Conservation (phyloP, 2,113 vertebrate genomes). For the Ciconia stormi region DNA sequence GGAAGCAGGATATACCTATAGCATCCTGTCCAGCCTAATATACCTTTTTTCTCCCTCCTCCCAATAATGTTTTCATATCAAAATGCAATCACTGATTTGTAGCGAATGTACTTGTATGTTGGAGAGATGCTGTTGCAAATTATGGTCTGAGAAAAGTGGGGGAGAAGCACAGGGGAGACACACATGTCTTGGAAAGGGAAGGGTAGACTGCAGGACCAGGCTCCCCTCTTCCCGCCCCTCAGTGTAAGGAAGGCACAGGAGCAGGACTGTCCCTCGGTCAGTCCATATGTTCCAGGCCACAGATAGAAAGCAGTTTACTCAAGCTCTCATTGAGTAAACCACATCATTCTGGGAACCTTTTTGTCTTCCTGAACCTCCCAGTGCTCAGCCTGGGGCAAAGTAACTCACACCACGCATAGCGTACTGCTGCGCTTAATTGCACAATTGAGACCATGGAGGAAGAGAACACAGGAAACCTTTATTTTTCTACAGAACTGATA, state of each 20-base stretch:
- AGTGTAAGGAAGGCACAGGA: background rate
- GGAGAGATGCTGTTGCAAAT: background rate
- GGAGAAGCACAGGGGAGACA: background rate
- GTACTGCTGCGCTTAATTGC: background rate
- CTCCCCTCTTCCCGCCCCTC: background rate
- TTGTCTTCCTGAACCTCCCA: conserved; percentile 22
- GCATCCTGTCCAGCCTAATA: background rate
- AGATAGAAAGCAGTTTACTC: conserved; percentile 18
- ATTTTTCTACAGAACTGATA: conserved; percentile 65
- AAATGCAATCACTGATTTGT: background rate
- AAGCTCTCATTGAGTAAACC: background rate
- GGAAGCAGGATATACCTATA: background rate
- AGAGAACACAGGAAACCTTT: conserved; percentile 62
- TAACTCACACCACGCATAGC: background rate
- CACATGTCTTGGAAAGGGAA: background rate
- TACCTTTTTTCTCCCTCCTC: background rate
- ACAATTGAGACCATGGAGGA: conserved; percentile 1
- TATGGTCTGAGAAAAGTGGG: background rate
- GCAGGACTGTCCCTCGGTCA: background rate
- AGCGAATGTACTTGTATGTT: accelerated
- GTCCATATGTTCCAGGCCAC: background rate
- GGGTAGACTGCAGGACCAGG: background rate
- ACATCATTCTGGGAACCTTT: background rate
- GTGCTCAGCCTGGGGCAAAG: conserved; percentile 27
- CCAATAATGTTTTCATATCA: background rate